Evolutionary conservation across 2,113 vertebrate species (phyloP).

Genomic region (Penelope pileata): DNA sequence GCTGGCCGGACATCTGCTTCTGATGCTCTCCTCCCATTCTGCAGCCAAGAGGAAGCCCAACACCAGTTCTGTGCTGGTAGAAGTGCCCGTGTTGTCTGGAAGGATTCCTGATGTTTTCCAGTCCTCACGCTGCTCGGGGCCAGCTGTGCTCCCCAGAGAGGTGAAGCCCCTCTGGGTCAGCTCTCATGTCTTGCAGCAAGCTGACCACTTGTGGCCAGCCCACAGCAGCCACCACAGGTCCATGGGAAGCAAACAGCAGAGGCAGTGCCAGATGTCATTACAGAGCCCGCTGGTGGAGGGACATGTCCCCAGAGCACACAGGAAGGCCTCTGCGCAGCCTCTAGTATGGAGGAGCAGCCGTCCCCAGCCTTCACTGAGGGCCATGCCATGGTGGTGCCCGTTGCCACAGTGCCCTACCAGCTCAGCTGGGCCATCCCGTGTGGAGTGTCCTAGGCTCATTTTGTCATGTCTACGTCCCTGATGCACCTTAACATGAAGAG

Average conservation of each 20-base stretch:
- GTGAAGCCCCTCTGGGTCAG: not conserved
- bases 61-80: not conserved
- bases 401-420: not conserved
- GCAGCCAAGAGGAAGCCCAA: not conserved
- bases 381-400: not conserved
- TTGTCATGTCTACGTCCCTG: not conserved
- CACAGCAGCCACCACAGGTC: not conserved
- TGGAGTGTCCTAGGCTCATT: not conserved
- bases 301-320: not conserved
- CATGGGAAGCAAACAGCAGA: not conserved
- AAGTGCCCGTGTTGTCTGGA: not conserved
- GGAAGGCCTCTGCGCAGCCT: not conserved
- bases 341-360: not conserved
- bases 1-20: not conserved
- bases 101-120: conserved; percentile 24
- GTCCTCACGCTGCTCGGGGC: not conserved
- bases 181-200: not conserved
- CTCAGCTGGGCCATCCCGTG: accelerated
- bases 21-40: not conserved
- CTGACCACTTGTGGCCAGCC: too few relatives aligned
- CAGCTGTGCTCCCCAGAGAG: not conserved
- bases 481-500: not conserved
- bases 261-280: too few relatives aligned
- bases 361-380: not conserved
- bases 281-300: not conserved